Percentiles rank a stretch among this genome's conserved stretches.
phyloP scores from a whole-genome alignment of 2,113 vertebrate genomes.

The Antechinus stuartii region DNA sequence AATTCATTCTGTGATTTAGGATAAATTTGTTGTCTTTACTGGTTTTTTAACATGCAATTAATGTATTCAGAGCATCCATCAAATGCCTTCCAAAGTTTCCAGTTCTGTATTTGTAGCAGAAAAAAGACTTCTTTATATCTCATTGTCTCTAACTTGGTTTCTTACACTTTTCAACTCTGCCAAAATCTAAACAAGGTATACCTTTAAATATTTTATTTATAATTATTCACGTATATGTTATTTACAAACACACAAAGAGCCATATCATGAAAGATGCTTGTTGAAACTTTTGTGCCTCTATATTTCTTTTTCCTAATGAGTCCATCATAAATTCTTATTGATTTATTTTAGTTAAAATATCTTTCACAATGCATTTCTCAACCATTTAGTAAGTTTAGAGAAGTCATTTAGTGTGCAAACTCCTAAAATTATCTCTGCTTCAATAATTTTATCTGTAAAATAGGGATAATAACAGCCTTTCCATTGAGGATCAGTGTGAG shows the following conservation, averaged over 20 bases:
- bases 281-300: background rate
- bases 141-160: background rate
- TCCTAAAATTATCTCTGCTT: background rate
- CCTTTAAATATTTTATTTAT: too few species aligned
- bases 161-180: background rate
- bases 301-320: background rate
- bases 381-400: background rate
- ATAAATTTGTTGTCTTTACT: too few species aligned
- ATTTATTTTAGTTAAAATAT: background rate
- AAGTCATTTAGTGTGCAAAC: background rate
- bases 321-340: background rate
- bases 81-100: background rate
- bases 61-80: background rate
- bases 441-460: background rate
- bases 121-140: background rate
- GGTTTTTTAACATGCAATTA: too few species aligned
- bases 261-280: background rate
- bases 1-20: too few species aligned
- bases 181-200: background rate
- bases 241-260: background rate
- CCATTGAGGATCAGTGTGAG: background rate
- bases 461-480: background rate
- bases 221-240: background rate
- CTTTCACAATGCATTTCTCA: background rate
- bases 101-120: background rate